Percentiles rank a stretch among this genome's conserved stretches.
These are phyloP conservation scores for Oriolus oriolus DNA, from an alignment of 2,113 vertebrate genomes.

Conservation along the genomic window DNA sequence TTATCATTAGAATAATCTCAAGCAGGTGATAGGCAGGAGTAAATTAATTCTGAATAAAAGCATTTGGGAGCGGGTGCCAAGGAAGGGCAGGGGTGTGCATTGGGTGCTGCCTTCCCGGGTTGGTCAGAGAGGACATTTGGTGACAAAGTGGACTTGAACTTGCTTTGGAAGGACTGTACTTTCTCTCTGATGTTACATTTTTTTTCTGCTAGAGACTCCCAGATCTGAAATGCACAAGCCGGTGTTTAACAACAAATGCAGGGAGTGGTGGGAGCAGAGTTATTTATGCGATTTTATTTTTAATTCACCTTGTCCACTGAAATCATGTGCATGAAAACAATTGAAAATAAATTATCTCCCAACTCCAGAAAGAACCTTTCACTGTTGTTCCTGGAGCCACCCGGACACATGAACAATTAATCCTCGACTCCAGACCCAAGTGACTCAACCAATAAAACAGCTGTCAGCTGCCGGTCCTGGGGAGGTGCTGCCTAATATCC, in stretches of 20 bases:
- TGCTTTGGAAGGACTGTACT: background rate
- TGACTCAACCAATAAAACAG: conserved; percentile 75
- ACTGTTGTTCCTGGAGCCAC: conserved; percentile 64
- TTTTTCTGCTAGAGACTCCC: background rate
- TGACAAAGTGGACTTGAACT: background rate
- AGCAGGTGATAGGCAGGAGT: conserved; percentile 66
- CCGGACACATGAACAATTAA: conserved; percentile 72
- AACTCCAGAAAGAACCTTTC: conserved; percentile 71
- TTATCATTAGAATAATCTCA: conserved; percentile 65
- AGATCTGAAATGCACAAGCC: background rate
- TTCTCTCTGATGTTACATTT: background rate
- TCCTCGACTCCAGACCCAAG: conserved; percentile 68
- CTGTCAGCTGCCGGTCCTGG: conserved; percentile 83
- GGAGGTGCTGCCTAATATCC: conserved; percentile 85
- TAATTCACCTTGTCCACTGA: conserved; percentile 32
- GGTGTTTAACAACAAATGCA: background rate
- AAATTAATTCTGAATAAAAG: conserved; percentile 65
- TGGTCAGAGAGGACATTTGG: background rate
- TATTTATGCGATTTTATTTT: conserved; percentile 36
- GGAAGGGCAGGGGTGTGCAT: background rate
- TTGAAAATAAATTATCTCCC: conserved; percentile 68
- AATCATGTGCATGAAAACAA: conserved; percentile 55
- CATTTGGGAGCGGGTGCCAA: background rate
- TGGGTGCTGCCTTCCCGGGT: rapidly evolving
- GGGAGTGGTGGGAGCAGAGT: background rate